A percentile compares a stretch with the other conserved stretches of the same genome.
Evolutionary conservation across 2,113 vertebrate genomes (phyloP).

Genomic region (Melanostigma gelatinosum): DNA sequence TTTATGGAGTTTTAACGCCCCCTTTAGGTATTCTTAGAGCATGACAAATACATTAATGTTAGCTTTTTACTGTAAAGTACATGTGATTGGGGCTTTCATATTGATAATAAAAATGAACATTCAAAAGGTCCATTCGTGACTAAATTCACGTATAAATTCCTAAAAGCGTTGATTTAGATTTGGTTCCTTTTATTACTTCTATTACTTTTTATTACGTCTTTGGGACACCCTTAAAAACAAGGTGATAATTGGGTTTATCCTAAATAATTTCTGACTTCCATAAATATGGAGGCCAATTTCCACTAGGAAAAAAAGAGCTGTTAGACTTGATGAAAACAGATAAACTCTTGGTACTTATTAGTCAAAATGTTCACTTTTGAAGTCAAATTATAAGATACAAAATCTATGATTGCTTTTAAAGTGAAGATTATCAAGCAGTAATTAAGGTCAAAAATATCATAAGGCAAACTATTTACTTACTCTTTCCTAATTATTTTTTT

Average conservation of each 20-base stretch:
- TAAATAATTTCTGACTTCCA: not conserved
- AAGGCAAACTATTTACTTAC: not conserved
- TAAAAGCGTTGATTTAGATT: not conserved
- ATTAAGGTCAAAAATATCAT: not conserved
- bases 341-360: not conserved
- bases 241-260: not conserved
- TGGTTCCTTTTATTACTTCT: not conserved
- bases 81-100: not conserved
- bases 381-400: not conserved
- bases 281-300: not conserved
- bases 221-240: not conserved
- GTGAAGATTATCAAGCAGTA: not conserved
- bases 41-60: conserved; percentile 1
- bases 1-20: not conserved
- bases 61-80: not conserved
- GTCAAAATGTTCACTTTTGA: not conserved
- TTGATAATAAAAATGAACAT: not conserved
- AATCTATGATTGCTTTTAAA: not conserved
- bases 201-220: not conserved
- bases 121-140: not conserved
- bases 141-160: not conserved
- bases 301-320: not conserved
- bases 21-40: fast-evolving
- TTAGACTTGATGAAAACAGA: not conserved
- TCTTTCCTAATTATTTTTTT: not conserved